These are phyloP conservation scores for Semibalanus balanoides DNA, from an alignment of 1,140 invertebrate species.

Conservation along the genomic window DNA sequence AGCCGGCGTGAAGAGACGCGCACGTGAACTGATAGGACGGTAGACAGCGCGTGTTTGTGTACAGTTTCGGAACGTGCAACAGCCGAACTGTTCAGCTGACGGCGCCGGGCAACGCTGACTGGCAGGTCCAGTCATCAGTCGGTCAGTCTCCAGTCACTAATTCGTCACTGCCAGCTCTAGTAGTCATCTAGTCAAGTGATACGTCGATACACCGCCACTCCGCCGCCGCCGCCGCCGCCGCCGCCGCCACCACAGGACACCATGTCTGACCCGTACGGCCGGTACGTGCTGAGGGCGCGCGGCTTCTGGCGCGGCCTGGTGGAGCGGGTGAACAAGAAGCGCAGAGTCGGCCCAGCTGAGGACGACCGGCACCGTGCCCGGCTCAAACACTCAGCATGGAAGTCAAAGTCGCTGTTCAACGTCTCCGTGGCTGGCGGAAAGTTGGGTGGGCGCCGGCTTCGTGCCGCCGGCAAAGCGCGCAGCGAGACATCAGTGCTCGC, in stretches of 20 bases:
- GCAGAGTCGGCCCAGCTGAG: background rate
- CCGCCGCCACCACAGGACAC: background rate
- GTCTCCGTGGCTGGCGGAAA: background rate
- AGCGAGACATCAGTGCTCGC: background rate
- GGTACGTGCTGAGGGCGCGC: background rate
- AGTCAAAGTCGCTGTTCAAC: background rate
- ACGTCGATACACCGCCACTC: no score
- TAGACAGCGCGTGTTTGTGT: no score
- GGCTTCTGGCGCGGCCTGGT: background rate
- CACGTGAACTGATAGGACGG: no score
- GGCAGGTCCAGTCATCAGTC: no score
- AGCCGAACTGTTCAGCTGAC: no score
- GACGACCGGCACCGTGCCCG: background rate
- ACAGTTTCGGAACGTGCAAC: no score
- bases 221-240: no score
- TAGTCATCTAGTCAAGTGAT: no score
- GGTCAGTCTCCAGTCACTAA: no score
- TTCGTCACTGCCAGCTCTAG: no score
- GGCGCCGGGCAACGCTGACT: no score
- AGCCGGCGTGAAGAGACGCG: no score
- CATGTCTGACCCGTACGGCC: constrained; percentile 1
- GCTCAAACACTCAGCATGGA: background rate
- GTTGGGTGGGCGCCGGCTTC: background rate
- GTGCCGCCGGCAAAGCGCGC: background rate
- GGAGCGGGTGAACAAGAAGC: background rate